Evolutionary conservation across 2,888 invertebrate genomes (phyloP), one percentile per base, ranked within the genome.

Genomic region (Nycteola revayana): DNA sequence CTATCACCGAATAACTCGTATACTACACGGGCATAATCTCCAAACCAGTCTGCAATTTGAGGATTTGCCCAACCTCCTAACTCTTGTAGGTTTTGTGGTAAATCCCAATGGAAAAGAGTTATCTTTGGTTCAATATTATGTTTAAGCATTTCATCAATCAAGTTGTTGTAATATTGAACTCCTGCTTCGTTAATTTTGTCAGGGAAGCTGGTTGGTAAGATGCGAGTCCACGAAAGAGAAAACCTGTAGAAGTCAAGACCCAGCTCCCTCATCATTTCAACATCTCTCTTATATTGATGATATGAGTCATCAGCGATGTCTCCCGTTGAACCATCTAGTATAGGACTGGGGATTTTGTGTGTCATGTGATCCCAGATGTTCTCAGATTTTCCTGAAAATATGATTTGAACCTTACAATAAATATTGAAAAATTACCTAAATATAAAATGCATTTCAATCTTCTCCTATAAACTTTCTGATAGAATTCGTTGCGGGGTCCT

Each of bases 281-380:
- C 79, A 43, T 90, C 90, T 38, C 92, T 89, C 54, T 90, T 80
- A 57, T 90, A 91, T 38, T 86, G 82, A 60, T 92, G 83, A 58
- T 92, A 91, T n/a, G 90, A 90, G 51, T 93, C 91, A 20, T 89
- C 82, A 0, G 92, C 87, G 1, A 91, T 65, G 49, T 93, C 92
- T 1, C 89, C 93, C 38, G 88, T 91, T 8, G 89, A 85, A 17
- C 78, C 61, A 50, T 92, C 90, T 0, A 30, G 64, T 8, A 92
- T 87, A 24, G 77, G 69, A 20, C 90, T 88, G 0, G 90, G 69
- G 1, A 56, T 25, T 7, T 32, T 49, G 24, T 91, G 91, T 1
- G 90, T 86, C 50, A 91, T 66, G 33, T 67, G 78, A 66, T 93
- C 93, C 93, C 93, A 93, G 41, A 92, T 91, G 36, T 84, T 91